Conservation (phyloP, 1,140 invertebrate species). For the Eupeodes corollae region DNA sequence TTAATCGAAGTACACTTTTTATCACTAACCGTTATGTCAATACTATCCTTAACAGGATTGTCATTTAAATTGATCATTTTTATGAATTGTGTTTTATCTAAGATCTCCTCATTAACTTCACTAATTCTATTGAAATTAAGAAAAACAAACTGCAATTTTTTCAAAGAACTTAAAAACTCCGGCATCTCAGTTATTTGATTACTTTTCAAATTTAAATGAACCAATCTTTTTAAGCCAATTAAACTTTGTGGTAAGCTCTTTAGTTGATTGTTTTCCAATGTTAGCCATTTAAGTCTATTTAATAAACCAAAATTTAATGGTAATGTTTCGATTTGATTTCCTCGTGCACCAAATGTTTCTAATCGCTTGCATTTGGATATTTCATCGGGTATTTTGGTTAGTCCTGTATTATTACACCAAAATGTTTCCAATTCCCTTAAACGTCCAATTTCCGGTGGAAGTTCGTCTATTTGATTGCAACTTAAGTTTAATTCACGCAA, state of each 20-base stretch:
- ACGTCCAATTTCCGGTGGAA: constrained; percentile 57
- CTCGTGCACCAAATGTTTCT: constrained; percentile 53
- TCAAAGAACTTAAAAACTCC: constrained; percentile 36
- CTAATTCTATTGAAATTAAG: constrained; percentile 42
- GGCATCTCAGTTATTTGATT: constrained; percentile 45
- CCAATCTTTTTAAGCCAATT: constrained; percentile 39
- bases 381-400: constrained; percentile 50
- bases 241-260: constrained; percentile 40
- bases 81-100: constrained; percentile 32
- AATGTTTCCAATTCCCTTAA: constrained; percentile 65
- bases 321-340: constrained; percentile 45
- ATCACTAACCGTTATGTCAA: constrained; percentile 5
- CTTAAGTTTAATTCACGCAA: constrained; percentile 71
- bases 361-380: constrained; percentile 59
- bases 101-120: constrained; percentile 21
- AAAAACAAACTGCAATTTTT: constrained; percentile 42
- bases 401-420: constrained; percentile 50
- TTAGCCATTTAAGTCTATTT: constrained; percentile 46
- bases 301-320: constrained; percentile 43
- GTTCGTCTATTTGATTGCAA: constrained; percentile 58
- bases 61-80: constrained; percentile 41
- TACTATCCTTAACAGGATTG: constrained; percentile 39
- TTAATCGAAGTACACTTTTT: too few relatives aligned
- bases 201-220: constrained; percentile 46
- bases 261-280: constrained; percentile 45